Percentiles rank a stretch among this genome's conserved stretches.
Evolutionary conservation across 2,797 vertebrate genomes (phyloP).

Genomic region (Neomorphus geoffroyi): DNA sequence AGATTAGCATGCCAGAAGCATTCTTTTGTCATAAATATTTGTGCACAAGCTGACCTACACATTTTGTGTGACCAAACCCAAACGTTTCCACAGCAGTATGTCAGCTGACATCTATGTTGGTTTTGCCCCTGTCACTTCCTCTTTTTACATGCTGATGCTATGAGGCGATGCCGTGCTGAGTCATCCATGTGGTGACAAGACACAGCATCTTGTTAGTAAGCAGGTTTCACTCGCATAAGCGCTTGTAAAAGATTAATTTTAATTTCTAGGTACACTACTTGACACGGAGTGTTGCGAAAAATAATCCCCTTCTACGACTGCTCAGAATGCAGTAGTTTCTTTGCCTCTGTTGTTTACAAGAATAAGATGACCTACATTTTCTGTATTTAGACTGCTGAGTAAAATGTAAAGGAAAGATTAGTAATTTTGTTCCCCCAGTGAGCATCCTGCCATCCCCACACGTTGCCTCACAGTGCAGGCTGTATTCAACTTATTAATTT

Average conservation of each 20-base stretch:
- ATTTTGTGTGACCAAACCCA: neutral
- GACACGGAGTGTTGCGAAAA: neutral
- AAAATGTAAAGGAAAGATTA: neutral
- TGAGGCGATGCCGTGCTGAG: neutral
- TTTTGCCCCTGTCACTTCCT: neutral
- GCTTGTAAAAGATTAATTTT: neutral
- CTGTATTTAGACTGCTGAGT: neutral
- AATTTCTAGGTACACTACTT: neutral
- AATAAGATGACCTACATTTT: neutral
- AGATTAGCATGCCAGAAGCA: neutral
- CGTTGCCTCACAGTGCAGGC: neutral
- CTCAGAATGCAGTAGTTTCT: neutral
- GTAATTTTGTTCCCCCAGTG: neutral
- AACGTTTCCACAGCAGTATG: neutral
- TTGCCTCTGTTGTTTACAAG: neutral
- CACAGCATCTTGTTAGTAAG: neutral
- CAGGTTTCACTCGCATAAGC: neutral
- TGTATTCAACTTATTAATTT: neutral
- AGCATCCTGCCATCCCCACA: neutral
- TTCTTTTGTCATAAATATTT: neutral
- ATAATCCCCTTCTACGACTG: neutral
- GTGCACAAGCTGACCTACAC: neutral
- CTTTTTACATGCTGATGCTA: neutral
- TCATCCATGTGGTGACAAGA: neutral
- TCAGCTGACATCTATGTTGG: neutral